A percentile compares a stretch with the other conserved stretches of the same genome.
phyloP scores from a whole-genome alignment of 1,140 invertebrate species.

The Drosophila teissieri region DNA sequence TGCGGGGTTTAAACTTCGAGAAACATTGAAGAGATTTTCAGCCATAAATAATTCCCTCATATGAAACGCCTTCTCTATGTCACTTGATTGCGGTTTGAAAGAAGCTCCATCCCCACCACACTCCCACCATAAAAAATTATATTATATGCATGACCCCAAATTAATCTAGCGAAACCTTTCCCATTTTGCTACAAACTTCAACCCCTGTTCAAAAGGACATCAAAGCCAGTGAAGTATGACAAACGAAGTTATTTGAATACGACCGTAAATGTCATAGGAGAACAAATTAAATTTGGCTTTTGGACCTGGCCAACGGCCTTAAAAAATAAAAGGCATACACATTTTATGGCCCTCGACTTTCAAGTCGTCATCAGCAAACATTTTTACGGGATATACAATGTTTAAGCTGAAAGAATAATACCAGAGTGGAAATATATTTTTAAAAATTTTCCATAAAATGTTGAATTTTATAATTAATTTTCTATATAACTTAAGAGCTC shows the following conservation, averaged over 20 bases:
- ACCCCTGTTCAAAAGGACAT: conserved; percentile 50
- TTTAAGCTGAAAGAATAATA: no score
- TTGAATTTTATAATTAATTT: background rate
- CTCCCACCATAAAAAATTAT: conserved; percentile 71
- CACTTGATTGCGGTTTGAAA: conserved; percentile 60
- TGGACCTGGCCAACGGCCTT: conserved; percentile 28
- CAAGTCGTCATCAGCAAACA: conserved; percentile 10
- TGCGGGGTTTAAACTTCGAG: conserved; percentile 54
- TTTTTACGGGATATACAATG: background rate
- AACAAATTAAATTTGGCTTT: conserved; percentile 80
- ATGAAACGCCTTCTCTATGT: conserved; percentile 50
- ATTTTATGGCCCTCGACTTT: conserved; percentile 22
- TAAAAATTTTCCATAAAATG: background rate
- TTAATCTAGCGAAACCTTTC: conserved; percentile 83
- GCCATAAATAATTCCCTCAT: conserved; percentile 70
- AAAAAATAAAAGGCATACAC: conserved; percentile 2
- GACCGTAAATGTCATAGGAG: conserved; percentile 71
- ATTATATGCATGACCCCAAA: conserved; percentile 83
- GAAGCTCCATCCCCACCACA: conserved; percentile 5
- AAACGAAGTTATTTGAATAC: conserved; percentile 79
- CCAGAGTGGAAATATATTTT: background rate
- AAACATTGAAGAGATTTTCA: conserved; percentile 40
- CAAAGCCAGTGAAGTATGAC: conserved; percentile 77
- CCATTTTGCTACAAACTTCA: conserved; percentile 37
- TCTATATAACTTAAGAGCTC: no score